Percentiles rank a stretch among this genome's conserved stretches.
These are phyloP conservation scores for Hucho hucho DNA, from an alignment of 2,113 vertebrate genomes.

Conservation along the genomic window DNA sequence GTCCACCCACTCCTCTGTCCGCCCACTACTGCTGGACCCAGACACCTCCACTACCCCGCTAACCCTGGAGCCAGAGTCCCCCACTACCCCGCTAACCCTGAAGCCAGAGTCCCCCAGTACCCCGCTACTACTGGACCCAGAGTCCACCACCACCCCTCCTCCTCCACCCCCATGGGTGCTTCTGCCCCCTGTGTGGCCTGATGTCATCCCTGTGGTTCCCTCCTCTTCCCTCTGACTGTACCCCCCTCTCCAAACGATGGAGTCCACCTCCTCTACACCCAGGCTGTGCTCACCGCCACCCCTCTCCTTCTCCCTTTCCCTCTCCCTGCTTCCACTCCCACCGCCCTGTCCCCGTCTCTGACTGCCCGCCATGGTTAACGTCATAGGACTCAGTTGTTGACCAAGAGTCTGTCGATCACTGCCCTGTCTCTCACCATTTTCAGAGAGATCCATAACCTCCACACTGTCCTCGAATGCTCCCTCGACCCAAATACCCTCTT, in stretches of 20 bases:
- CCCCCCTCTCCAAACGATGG: not conserved
- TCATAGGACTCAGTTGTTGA: not conserved
- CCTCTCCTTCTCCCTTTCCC: not conserved
- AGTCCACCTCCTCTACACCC: conserved; percentile 37
- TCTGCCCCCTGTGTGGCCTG: not conserved
- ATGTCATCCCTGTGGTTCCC: not conserved
- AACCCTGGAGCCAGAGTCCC: not conserved
- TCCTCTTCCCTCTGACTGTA: not conserved
- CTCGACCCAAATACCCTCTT: conserved; percentile 5
- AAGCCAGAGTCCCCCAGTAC: no score
- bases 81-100: no score
- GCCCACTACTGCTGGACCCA: not conserved
- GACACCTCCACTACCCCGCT: not conserved
- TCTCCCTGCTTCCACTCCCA: not conserved
- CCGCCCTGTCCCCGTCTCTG: not conserved
- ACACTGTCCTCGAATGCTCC: not conserved
- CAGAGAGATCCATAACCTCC: not conserved
- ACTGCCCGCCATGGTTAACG: not conserved
- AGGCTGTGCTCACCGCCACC: not conserved
- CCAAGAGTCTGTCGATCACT: not conserved
- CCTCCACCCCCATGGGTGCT: not conserved
- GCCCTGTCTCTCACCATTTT: not conserved
- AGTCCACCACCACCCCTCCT: no score
- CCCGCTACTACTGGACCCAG: no score
- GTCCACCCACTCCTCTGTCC: conserved; percentile 16